Percentiles rank a stretch among this genome's conserved stretches.
These are phyloP conservation scores for Sinodicranocentrus sp. DNA, from an alignment of 2,888 invertebrate genomes.

Conservation along the genomic window DNA sequence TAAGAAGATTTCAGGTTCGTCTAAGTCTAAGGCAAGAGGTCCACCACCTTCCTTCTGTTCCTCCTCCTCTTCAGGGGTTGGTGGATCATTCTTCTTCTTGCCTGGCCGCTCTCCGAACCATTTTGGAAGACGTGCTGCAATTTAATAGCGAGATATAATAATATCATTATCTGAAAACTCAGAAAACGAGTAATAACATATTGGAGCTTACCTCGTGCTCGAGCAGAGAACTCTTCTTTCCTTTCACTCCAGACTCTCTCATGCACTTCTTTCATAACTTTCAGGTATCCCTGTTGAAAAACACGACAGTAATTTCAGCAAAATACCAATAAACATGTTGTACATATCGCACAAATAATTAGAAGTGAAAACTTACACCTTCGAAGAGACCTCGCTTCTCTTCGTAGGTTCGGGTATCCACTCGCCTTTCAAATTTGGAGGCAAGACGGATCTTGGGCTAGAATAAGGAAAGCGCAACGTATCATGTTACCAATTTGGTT, in stretches of 20 bases:
- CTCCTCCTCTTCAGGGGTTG: constrained; percentile 89
- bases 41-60: constrained; percentile 78
- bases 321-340: neutral
- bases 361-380: constrained; percentile 90
- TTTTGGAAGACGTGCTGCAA: constrained; percentile 91
- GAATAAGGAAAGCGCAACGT: constrained; percentile 78
- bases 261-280: constrained; percentile 87
- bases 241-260: constrained; percentile 94
- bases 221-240: constrained; percentile 91
- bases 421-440: constrained; percentile 98
- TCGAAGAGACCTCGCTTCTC: constrained; percentile 98
- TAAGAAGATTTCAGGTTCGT: neutral
- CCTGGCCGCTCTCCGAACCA: constrained; percentile 98
- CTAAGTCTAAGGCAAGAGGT: no score
- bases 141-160: neutral
- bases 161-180: neutral
- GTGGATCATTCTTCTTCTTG: constrained; percentile 92
- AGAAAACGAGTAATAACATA: neutral
- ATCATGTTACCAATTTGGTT: neutral
- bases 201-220: constrained; percentile 87
- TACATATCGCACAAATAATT: neutral
- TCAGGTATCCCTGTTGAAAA: constrained; percentile 87
- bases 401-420: constrained; percentile 97
- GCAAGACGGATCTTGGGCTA: constrained; percentile 99
- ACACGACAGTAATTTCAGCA: constrained; percentile 82